Evolutionary conservation across 2,888 invertebrate species (phyloP), one percentile per base, ranked within the genome.

Genomic region (Opisthograptis luteolata): DNA sequence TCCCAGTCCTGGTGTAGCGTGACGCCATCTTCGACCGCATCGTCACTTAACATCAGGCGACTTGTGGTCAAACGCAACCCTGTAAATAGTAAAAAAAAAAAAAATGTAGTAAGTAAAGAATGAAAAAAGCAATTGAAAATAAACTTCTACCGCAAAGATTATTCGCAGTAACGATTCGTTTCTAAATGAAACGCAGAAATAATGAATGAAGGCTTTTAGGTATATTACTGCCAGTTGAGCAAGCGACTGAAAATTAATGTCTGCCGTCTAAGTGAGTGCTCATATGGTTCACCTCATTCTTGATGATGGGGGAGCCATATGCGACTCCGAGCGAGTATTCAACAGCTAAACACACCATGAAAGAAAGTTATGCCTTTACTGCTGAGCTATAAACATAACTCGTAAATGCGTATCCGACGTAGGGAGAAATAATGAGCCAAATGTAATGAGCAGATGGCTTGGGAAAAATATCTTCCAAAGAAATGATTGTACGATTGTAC

Each of bases 191-290:
- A 60, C 50, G 53, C 66, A 67, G 63, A 51, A 60, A 65, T 68
- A 79, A 82, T 81, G 77, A 84, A 84, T 80, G 77, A 76, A 76
- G 60, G 81, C 84, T 84, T 79, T 84, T 79, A 84, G 78, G 76
- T 65, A 71, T 80, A 84, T 86, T 83, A 81, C 77, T 62, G 67
- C 65, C 76, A 73, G 76, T 73, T 75, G 65, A 74, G 73, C 60
- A 71, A 77, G 71, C 75, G 72, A 70, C 79, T 79, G 79, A 66
- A 76, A 79, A 84, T 84, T 81, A 84, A 86, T 82, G 83, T 68
- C 68, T 62, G 58, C 60, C 64, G 58, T 69, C 67, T 75, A 78
- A 82, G 78, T 79, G 73, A 76, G 76, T 66, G 75, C 76, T 79
- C 78, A 77, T 71, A 69, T 77, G 79, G 76, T 66, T 69, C 69